Conservation (phyloP, 2,797 vertebrate genomes). For the Dermochelys coriacea region DNA sequence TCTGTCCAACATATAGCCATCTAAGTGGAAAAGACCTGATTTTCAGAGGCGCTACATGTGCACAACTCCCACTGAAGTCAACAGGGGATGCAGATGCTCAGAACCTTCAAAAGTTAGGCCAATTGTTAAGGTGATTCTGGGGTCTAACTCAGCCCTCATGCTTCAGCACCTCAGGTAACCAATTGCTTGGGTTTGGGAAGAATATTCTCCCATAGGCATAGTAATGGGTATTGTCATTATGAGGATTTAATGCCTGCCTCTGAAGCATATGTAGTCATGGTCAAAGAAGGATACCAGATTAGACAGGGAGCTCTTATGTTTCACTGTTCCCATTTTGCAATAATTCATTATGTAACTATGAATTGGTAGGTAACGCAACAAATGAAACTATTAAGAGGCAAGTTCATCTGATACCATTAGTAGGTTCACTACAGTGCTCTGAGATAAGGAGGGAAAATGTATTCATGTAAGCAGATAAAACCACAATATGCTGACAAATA, state of each 20-base stretch:
- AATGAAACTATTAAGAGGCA: neutral
- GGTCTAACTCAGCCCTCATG: neutral
- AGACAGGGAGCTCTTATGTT: neutral
- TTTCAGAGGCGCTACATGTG: neutral
- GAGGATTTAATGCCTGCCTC: neutral
- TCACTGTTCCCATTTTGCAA: neutral
- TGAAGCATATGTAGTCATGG: neutral
- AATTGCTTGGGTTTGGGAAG: neutral
- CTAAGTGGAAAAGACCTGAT: neutral
- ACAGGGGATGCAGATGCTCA: neutral
- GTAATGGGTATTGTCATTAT: neutral
- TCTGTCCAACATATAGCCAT: neutral
- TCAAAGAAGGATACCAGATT: neutral
- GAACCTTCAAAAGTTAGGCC: neutral
- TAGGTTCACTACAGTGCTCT: neutral
- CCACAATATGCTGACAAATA: rapidly evolving
- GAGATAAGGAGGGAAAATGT: neutral
- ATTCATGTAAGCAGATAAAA: neutral
- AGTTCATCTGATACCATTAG: neutral
- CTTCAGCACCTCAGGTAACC: neutral
- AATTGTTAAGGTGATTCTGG: neutral
- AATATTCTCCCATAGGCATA: neutral
- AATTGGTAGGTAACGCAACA: neutral
- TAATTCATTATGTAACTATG: neutral
- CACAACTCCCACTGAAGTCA: neutral